These are phyloP conservation scores for Scaptodrosophila lebanonensis DNA, from an alignment of 1,140 invertebrate species.

Conservation along the genomic window DNA sequence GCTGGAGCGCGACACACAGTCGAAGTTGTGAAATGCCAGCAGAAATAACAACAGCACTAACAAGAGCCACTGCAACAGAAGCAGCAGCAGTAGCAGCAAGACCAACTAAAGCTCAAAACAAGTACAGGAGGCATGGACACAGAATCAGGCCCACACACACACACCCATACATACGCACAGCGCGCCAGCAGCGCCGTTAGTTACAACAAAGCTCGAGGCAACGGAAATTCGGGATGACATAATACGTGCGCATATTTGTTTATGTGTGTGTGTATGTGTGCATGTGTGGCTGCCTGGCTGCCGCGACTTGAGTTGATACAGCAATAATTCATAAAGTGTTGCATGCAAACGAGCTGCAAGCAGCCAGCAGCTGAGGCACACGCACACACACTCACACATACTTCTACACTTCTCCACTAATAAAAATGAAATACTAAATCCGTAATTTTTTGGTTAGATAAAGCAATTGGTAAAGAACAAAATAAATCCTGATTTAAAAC, in stretches of 20 bases:
- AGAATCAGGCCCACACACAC: not conserved
- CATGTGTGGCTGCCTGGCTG: slow-evolving; percentile 40
- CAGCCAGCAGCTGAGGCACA: slow-evolving; percentile 58
- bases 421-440: too few relatives aligned
- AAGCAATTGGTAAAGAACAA: too few relatives aligned
- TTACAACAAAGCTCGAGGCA: slow-evolving; percentile 69
- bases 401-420: too few relatives aligned
- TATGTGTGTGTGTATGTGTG: slow-evolving; percentile 12
- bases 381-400: slow-evolving; percentile 27
- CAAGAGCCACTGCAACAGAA: too few relatives aligned
- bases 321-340: slow-evolving; percentile 77
- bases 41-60: not conserved
- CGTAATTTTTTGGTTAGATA: too few relatives aligned
- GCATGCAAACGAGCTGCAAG: slow-evolving; percentile 64
- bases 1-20: slow-evolving; percentile 57
- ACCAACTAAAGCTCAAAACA: not conserved
- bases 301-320: slow-evolving; percentile 75
- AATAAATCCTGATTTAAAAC: too few relatives aligned
- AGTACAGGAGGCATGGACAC: not conserved
- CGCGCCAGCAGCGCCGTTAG: slow-evolving; percentile 40
- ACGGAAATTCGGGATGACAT: slow-evolving; percentile 73
- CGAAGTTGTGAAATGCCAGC: slow-evolving; percentile 71
- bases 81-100: not conserved
- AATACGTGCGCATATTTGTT: slow-evolving; percentile 63
- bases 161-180: too few relatives aligned